Base-by-base conservation (phyloP, 2,797 vertebrate species). In the Pristis pectinata region DNA sequence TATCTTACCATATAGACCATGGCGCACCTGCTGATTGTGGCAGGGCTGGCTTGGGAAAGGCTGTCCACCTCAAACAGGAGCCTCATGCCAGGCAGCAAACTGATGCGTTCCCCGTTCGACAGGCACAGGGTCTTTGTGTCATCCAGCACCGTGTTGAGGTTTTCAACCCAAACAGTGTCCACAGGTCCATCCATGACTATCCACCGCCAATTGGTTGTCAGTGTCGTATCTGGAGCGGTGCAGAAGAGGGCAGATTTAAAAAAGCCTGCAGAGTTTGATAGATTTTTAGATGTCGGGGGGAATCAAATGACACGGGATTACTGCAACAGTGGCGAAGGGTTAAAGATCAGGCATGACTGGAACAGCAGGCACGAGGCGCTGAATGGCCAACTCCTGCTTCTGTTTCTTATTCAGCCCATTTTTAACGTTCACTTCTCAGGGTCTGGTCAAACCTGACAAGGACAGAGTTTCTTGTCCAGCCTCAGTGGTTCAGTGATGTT, bases 171-270 rank as follows among this genome's bases (percentile, higher is more conserved):
- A 2, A 95, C 64, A 24, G 95, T 95, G 89, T 97, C 97, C 34
- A 97, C 96, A 10, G 97, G 97, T 6, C 97, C 97, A 92, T 97
- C 97, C 94, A 97, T 94, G 44, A 97, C 94, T 82, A 97, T 95
- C 97, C 97, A 97, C 24, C 96, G 96, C 97, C 97, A 97, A 2
- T 96, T 94, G 70, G 11, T 19, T 7, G 53, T 53, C 4, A 56
- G 44, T 3, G 41, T 74, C 27, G 34, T 49, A 76, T 94, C 70
- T 94, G 70, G 41, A 93, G 44, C 30, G 24, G 41, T 37, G 37
- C 70, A 34, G 72, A 56, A 34, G 3, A 56, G 41, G 92, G 44
- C 13, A 11, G 27, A 76, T 76, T 41, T 41, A 92, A 2, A 92
- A 24, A 72, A 91, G 19, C n/a, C 15, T 37, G 82, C 27, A 72